Conservation (phyloP, 1,140 invertebrate species). For the Aphidius gifuensis region DNA sequence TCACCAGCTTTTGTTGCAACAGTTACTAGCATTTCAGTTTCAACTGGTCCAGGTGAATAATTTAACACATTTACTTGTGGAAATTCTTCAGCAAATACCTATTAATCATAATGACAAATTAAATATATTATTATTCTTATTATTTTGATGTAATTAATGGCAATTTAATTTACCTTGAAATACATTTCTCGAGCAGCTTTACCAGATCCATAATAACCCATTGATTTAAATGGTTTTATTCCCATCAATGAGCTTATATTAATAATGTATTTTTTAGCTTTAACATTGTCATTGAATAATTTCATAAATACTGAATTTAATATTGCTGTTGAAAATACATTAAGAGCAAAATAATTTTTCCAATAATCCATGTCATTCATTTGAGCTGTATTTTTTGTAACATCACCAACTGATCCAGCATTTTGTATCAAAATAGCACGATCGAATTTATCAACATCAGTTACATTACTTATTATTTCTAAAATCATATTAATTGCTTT, state of each 20-base stretch:
- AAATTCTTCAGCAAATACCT: conserved; percentile 76
- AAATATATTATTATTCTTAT: not conserved
- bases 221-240: conserved; percentile 70
- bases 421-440: conserved; percentile 82
- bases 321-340: conserved; percentile 74
- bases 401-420: conserved; percentile 81
- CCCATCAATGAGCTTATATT: conserved; percentile 87
- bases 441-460: conserved; percentile 58
- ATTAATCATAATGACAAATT: not conserved
- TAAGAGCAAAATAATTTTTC: conserved; percentile 71
- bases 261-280: conserved; percentile 64
- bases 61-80: conserved; percentile 74
- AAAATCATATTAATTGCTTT: conserved; percentile 16
- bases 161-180: conserved; percentile 62
- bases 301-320: conserved; percentile 76
- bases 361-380: conserved; percentile 62
- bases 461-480: conserved; percentile 52
- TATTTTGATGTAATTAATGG: no score
- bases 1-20: conserved; percentile 62
- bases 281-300: conserved; percentile 49
- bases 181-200: conserved; percentile 92
- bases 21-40: conserved; percentile 84
- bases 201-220: conserved; percentile 79
- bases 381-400: conserved; percentile 60
- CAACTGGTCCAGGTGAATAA: conserved; percentile 91